phyloP scores from a whole-genome alignment of 2,113 vertebrate genomes.

The Anolis sagrei region DNA sequence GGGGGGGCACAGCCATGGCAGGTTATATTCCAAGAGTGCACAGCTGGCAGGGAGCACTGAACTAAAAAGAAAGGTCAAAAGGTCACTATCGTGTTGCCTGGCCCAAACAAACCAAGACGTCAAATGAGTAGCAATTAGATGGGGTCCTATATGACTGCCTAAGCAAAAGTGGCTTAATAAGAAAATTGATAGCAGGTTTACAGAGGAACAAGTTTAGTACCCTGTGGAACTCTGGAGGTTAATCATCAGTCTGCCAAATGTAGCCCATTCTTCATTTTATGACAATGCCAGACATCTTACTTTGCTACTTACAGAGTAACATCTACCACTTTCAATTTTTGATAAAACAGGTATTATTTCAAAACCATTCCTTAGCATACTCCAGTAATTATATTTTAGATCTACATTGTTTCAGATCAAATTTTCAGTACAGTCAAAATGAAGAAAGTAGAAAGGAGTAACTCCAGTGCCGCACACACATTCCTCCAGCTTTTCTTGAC shows the following conservation, averaged over 20 bases:
- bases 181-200: not conserved
- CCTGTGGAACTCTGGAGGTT: not conserved
- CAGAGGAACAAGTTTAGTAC: not conserved
- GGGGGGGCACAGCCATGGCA: not conserved
- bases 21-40: conserved; percentile 59
- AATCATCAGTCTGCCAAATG: not conserved
- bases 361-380: not conserved
- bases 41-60: conserved; percentile 50
- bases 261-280: not conserved
- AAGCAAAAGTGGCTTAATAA: conserved; percentile 38
- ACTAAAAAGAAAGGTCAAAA: conserved; percentile 64
- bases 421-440: not conserved
- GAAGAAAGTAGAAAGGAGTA: not conserved
- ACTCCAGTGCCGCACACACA: not conserved
- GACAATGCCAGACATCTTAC: not conserved
- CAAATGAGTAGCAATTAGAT: conserved; percentile 76
- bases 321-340: not conserved
- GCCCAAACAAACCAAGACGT: conserved; percentile 75
- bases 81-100: conserved; percentile 74
- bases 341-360: not conserved
- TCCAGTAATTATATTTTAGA: not conserved
- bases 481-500: not conserved
- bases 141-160: conserved; percentile 60
- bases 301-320: not conserved
- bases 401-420: not conserved